phyloP scores from a whole-genome alignment of 2,113 vertebrate species.

The Alces alces region DNA sequence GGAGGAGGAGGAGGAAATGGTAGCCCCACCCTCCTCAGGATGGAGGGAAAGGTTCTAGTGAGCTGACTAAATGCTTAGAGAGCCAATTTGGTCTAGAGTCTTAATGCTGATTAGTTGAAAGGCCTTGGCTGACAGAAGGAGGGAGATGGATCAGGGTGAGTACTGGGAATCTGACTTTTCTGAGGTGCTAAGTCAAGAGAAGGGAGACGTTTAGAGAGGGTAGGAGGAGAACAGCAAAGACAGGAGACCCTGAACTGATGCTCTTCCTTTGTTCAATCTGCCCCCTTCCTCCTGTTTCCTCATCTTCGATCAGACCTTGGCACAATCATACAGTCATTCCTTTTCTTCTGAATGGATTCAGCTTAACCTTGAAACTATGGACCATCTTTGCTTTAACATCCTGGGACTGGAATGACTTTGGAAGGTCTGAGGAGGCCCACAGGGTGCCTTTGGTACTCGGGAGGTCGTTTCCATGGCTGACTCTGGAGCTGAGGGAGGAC shows the following conservation, averaged over 20 bases:
- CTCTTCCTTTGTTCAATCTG: not conserved
- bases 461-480: not conserved
- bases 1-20: conserved; percentile 61
- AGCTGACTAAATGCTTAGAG: not conserved
- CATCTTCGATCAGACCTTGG: not conserved
- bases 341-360: not conserved
- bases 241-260: too few species aligned
- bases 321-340: not conserved
- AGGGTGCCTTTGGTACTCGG: not conserved
- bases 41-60: conserved; percentile 8
- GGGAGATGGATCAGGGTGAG: conserved; percentile 58
- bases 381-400: not conserved
- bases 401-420: not conserved
- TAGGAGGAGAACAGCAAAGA: not conserved
- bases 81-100: conserved; percentile 12
- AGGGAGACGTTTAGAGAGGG: not conserved
- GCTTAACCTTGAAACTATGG: not conserved
- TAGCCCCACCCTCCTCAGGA: conserved; percentile 3
- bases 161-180: conserved; percentile 7
- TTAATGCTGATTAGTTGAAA: conserved; percentile 33
- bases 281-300: not conserved
- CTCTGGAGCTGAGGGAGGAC: not conserved
- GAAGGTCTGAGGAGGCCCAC: not conserved
- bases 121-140: not conserved
- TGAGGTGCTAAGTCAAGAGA: not conserved